A percentile compares a stretch with the other conserved stretches of the same genome.
Conservation (phyloP, 2,797 vertebrate genomes). For the Pseudomugil gertrudae region DNA sequence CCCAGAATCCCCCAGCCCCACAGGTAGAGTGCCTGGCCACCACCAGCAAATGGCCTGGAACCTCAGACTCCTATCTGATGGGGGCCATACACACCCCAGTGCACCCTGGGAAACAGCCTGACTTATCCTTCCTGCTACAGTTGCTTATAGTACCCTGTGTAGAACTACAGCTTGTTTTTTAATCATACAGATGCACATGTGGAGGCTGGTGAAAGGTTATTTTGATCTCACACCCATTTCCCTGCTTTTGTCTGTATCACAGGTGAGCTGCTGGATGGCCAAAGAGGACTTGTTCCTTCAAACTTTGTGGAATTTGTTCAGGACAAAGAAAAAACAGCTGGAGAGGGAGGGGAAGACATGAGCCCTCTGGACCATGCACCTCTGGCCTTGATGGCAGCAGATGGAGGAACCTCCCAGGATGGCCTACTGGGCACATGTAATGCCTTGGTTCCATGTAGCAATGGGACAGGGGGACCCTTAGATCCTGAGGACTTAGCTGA, state of each 20-base stretch:
- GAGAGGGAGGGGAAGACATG: conserved; percentile 85
- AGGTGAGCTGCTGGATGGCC: conserved; percentile 97
- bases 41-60: too few relatives aligned
- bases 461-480: conserved; percentile 81
- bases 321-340: conserved; percentile 86
- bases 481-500: conserved; percentile 90
- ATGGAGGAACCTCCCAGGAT: conserved; percentile 74
- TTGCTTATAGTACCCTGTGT: too few relatives aligned
- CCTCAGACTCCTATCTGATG: too few relatives aligned
- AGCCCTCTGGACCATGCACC: conserved; percentile 80
- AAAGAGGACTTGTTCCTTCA: conserved; percentile 95
- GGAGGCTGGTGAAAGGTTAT: not conserved
- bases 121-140: too few relatives aligned
- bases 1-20: too few relatives aligned
- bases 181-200: not conserved
- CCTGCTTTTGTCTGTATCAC: conserved; percentile 28
- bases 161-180: too few relatives aligned
- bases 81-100: too few relatives aligned
- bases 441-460: conserved; percentile 82
- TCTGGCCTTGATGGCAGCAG: conserved; percentile 72
- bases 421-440: conserved; percentile 66
- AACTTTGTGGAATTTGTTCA: conserved; percentile 99
- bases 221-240: not conserved
- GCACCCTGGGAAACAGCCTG: too few relatives aligned
- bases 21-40: too few relatives aligned